Evolutionary conservation across 2,888 invertebrate species (phyloP).

Genomic region (Polydrusus tereticollis): DNA sequence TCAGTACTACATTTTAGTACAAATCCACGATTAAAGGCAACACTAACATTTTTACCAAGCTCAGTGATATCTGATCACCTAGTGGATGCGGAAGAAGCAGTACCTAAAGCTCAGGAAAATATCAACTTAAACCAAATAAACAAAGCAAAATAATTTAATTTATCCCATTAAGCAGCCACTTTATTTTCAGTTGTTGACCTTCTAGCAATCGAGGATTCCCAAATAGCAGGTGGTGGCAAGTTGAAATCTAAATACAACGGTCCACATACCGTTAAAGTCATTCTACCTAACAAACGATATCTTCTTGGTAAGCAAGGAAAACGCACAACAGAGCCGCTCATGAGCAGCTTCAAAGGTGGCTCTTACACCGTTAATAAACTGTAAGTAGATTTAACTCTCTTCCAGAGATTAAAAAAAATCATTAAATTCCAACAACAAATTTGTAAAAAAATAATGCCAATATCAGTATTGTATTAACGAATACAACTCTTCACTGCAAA

Average conservation of each 20-base stretch:
- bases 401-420: too few relatives aligned
- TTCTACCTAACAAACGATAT: constrained; percentile 51
- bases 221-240: constrained; percentile 49
- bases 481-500: too few relatives aligned
- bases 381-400: too few relatives aligned
- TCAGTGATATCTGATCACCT: constrained; percentile 27
- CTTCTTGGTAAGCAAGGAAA: constrained; percentile 36
- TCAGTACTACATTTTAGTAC: constrained; percentile 41
- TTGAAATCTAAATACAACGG: constrained; percentile 47
- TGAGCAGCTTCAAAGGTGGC: constrained; percentile 42
- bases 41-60: constrained; percentile 37
- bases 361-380: background rate
- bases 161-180: background rate
- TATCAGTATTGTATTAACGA: too few relatives aligned
- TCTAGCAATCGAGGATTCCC: constrained; percentile 49
- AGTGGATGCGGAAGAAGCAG: constrained; percentile 42
- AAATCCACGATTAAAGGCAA: constrained; percentile 45
- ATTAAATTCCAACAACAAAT: too few relatives aligned
- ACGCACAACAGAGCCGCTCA: constrained; percentile 51
- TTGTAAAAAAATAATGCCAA: too few relatives aligned
- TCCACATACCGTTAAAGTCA: constrained; percentile 40
- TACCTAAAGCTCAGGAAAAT: constrained; percentile 31
- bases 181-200: constrained; percentile 11
- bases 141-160: constrained; percentile 27
- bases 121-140: constrained; percentile 7